Evolutionary conservation across 2,888 invertebrate species (phyloP), one percentile per base, ranked within the genome.

Genomic region (Drosophila hawaiiensis): DNA sequence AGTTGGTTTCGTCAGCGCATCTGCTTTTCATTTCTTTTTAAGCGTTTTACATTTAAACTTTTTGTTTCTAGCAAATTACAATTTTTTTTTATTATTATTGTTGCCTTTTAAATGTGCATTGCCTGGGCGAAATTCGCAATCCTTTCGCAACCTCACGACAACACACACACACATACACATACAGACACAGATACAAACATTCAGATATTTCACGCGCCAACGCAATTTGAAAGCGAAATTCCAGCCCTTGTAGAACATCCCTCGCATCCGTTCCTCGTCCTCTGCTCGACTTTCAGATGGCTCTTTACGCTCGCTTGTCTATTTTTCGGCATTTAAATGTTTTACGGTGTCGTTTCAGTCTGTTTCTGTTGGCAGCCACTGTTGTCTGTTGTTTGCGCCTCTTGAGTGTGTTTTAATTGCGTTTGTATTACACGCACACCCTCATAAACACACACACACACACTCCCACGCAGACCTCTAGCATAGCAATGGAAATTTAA

Each of bases 331-430:
- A 81, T 88, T 88, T 87, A 88, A 90, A 88, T 85, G 89, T 90
- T 87, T 89, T 79, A 85, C 89, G 90, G 84, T 86, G 89, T 82
- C 82, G 82, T 76, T 84, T 78, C 85, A 68, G 59, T 72, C 64
- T 64, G 60, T 53, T 63, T 53, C 66, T 53, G 66, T 55, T 66
- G 55, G 68, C 68, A 68, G 68, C 55, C 68, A 59, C 66, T 79
- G 74, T 76, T 84, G 82, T 89, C 89, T 84, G 88, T 84, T 89
- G 87, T 83, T 87, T 84, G 77, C 80, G 82, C 83, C 84, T 87
- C 80, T 81, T 83, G 83, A 88, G 91, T 84, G 88, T 84, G 89
- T 89, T 89, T 89, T 89, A 89, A 89, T 89, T 89, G 88, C 88
- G 88, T 89, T 89, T 89, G 88, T 86, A 90, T 89, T 89, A 90